A percentile compares a stretch with the other conserved stretches of the same genome.
Conservation (phyloP, 2,113 vertebrate genomes). For the Hirundichthys speculiger region DNA sequence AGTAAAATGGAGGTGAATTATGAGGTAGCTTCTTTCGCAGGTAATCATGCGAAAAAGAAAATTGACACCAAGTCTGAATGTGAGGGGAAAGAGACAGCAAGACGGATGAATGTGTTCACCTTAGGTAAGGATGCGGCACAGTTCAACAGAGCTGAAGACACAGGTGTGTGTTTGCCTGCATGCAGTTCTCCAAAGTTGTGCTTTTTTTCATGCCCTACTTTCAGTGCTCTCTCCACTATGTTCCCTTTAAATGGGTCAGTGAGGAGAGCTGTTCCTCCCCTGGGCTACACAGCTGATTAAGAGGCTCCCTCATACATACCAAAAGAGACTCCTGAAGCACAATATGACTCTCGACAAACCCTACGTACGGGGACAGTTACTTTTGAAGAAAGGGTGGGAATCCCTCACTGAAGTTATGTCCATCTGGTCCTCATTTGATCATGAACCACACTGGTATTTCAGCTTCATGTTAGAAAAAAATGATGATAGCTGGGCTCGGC, state of each 20-base stretch:
- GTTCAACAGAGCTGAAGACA: background rate
- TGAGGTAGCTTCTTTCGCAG: slow-evolving; percentile 2
- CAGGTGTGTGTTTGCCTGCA: slow-evolving; percentile 10
- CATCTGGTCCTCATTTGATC: no score
- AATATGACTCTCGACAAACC: slow-evolving; percentile 25
- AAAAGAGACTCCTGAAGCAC: slow-evolving; percentile 30
- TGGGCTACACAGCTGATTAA: slow-evolving; percentile 61
- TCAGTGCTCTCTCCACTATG: slow-evolving; percentile 38
- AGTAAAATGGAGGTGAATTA: slow-evolving; percentile 2
- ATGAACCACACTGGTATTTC: no score
- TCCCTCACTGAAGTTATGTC: no score
- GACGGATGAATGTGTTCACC: slow-evolving; percentile 20
- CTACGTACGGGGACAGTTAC: slow-evolving; percentile 2
- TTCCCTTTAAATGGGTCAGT: slow-evolving; percentile 73
- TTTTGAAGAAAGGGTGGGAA: background rate
- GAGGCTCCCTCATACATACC: slow-evolving; percentile 23
- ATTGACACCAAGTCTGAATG: slow-evolving; percentile 5
- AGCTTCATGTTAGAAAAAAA: no score
- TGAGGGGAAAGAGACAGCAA: background rate
- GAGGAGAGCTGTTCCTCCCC: slow-evolving; percentile 50
- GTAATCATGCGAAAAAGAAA: background rate
- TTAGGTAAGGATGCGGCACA: slow-evolving; percentile 1
- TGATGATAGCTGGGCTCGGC: no score
- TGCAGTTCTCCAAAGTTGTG: slow-evolving; percentile 35
- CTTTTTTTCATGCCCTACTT: slow-evolving; percentile 58